phyloP scores from a whole-genome alignment of 2,888 invertebrate genomes.

The Eupsilia transversa region DNA sequence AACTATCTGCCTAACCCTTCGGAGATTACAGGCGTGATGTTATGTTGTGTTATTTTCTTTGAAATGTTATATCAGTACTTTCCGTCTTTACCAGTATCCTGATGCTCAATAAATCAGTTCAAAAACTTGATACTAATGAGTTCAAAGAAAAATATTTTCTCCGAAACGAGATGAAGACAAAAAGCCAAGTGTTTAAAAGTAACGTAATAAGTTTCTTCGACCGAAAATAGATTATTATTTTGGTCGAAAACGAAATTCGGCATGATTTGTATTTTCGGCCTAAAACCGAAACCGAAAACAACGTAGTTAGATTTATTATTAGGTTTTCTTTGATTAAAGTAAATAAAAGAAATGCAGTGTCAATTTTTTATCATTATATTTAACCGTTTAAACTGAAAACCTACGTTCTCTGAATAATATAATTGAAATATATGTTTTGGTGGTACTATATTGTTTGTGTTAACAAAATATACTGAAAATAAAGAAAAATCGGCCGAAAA shows the following conservation, averaged over 20 bases:
- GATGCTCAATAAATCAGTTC: not conserved
- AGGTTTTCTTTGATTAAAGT: not conserved
- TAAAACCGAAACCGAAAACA: not conserved
- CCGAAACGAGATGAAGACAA: not conserved
- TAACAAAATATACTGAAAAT: too few species aligned
- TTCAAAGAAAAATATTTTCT: not conserved
- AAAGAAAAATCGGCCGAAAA: too few species aligned
- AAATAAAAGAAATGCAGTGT: not conserved
- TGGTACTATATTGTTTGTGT: not conserved
- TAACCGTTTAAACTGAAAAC: not conserved
- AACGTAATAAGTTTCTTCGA: not conserved
- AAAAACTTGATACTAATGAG: slow-evolving; percentile 9
- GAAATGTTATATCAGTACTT: too few species aligned
- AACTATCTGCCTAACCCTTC: not conserved
- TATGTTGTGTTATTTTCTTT: too few species aligned
- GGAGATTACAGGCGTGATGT: too few species aligned
- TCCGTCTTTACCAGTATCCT: not conserved
- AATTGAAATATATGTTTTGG: too few species aligned
- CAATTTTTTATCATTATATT: too few species aligned
- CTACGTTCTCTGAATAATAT: too few species aligned
- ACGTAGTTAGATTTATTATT: not conserved
- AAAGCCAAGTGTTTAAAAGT: not conserved
- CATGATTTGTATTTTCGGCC: not conserved
- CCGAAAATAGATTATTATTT: not conserved
- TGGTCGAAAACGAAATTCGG: not conserved